Evolutionary conservation across 2,888 invertebrate species (phyloP), one percentile per base, ranked within the genome.

Genomic region (Protonemura montana): DNA sequence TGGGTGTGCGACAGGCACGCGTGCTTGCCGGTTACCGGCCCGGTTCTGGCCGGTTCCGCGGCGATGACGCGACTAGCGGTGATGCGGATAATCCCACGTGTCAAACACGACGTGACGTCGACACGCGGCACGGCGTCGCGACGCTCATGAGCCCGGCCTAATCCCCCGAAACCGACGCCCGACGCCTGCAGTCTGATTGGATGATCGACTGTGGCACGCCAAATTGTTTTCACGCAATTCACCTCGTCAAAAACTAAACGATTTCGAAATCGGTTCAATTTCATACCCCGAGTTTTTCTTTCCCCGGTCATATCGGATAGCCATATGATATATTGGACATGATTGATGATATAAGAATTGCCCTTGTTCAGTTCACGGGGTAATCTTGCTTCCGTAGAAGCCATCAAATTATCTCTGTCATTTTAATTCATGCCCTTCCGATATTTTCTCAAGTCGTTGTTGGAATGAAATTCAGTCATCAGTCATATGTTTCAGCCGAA

Each of bases 401-500:
- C 78, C 27, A 78, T 78, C 78, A 78, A 78, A 78, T 78, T 78
- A 28, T 78, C 78, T 78, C 10, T 78, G 26, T 13, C 78, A 78
- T 78, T 78, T 78, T 27, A 78, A 28, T 27, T 78, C 78, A 28
- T 78, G 28, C 27, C 27, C 28, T 5, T 16, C 28, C 26, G 21
- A 16, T 78, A 59, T 3, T 59, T 59, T 59, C 26, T 26, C 28
- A 78, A 5, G 78, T 78, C 78, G 6, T 78, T 78, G 2, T 2
- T 16, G 28, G 78, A 28, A 78, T 28, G 26, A 26, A 78, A 78
- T 78, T 78, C n/a, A 78, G 78, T 78, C 78, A 78, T 78, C 78
- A 78, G 78, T 78, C 78, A 78, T n/a, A n/a, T 78, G 78, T 78
- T 35, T 78, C 25, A 78, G 78, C n/a, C 78, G 7, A 28, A 78